Conservation (phyloP, 1,140 invertebrate genomes). For the Dendrolimus punctatus region DNA sequence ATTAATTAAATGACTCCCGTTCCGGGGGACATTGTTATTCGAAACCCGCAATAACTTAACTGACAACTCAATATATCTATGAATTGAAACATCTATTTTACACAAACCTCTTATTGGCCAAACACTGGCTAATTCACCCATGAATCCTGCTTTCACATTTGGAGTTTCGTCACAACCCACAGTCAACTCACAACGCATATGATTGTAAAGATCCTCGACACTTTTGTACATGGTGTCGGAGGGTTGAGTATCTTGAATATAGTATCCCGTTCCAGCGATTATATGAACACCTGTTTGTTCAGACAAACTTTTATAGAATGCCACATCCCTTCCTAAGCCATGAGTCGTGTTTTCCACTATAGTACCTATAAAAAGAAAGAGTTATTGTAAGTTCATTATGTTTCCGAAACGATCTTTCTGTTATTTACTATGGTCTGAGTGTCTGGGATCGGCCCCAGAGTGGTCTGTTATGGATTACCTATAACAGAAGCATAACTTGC, state of each 20-base stretch:
- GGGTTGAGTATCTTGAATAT: constrained; percentile 68
- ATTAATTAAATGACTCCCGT: too few relatives aligned
- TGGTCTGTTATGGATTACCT: too few relatives aligned
- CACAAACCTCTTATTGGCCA: constrained; percentile 82
- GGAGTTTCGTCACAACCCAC: constrained; percentile 71
- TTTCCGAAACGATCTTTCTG: too few relatives aligned
- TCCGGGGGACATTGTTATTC: too few relatives aligned
- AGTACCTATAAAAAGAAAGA: constrained; percentile 54
- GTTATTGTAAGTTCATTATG: too few relatives aligned
- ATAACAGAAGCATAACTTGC: too few relatives aligned
- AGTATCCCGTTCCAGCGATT: constrained; percentile 84
- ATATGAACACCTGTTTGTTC: constrained; percentile 80
- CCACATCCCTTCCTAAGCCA: constrained; percentile 78
- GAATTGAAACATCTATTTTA: background rate
- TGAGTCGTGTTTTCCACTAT: constrained; percentile 87
- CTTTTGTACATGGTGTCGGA: constrained; percentile 44
- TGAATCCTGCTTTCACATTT: constrained; percentile 82
- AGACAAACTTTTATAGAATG: constrained; percentile 76
- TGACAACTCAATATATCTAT: background rate
- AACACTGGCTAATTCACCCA: constrained; percentile 87
- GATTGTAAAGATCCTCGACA: constrained; percentile 74
- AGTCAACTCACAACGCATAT: constrained; percentile 76
- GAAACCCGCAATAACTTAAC: too few relatives aligned
- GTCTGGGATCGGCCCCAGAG: too few relatives aligned
- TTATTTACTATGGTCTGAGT: too few relatives aligned